A percentile compares a stretch with the other conserved stretches of the same genome.
Conservation (phyloP, 1,140 invertebrate species). For the Dryas iulia region DNA sequence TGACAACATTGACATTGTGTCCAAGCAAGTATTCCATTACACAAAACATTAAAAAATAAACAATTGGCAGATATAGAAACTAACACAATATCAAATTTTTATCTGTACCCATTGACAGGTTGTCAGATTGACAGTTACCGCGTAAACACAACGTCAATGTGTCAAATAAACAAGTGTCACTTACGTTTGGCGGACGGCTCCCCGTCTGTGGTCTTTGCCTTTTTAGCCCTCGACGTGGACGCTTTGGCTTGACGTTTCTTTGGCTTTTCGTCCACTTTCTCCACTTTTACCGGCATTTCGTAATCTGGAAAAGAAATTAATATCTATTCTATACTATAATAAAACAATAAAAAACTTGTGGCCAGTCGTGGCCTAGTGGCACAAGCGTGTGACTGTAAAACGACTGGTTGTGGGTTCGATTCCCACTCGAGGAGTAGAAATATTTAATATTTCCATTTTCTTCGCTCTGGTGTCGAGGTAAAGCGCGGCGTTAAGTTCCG, state of each 20-base stretch:
- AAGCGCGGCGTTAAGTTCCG: no score
- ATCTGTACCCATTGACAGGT: not conserved
- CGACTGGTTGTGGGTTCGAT: no score
- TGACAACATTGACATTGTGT: constrained; percentile 20
- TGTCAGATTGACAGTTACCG: not conserved
- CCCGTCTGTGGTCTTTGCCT: constrained; percentile 43
- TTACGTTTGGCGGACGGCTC: constrained; percentile 61
- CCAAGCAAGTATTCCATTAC: not conserved
- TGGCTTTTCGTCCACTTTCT: constrained; percentile 43
- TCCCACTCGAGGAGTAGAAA: no score
- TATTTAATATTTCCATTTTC: no score
- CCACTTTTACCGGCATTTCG: constrained; percentile 54
- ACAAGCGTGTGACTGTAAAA: no score
- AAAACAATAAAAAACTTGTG: no score
- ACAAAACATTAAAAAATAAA: not conserved
- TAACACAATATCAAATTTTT: not conserved
- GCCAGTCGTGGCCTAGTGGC: no score
- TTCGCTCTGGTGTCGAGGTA: no score
- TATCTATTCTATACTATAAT: no score
- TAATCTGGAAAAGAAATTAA: constrained; percentile 49
- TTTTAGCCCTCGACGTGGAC: constrained; percentile 50
- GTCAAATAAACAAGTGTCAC: constrained; percentile 45
- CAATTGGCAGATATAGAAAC: no score
- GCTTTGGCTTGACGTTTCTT: constrained; percentile 54
- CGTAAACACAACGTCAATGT: constrained; percentile 42